Percentiles rank a stretch among this genome's conserved stretches.
Conservation (phyloP, 2,797 vertebrate genomes). For the Chloroceryle inda region DNA sequence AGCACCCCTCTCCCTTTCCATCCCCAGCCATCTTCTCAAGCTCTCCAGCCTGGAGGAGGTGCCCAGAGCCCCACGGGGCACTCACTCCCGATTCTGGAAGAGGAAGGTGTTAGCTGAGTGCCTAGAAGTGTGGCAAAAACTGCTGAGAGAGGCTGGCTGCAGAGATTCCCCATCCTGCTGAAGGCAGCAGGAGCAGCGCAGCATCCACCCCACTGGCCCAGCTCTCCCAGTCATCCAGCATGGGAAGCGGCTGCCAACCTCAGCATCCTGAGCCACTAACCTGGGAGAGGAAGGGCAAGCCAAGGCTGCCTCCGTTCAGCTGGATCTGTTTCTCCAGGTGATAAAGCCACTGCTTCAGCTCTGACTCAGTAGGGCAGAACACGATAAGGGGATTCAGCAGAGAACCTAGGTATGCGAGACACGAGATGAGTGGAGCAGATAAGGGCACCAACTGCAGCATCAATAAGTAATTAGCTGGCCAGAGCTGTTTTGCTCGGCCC, state of each 20-base stretch:
- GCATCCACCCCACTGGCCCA: not conserved
- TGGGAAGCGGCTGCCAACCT: accelerated
- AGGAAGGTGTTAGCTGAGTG: not conserved
- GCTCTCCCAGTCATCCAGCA: accelerated
- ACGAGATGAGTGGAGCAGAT: not conserved
- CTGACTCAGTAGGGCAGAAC: conserved; percentile 87
- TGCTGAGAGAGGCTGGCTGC: not conserved
- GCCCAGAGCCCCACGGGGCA: not conserved
- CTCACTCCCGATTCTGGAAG: not conserved
- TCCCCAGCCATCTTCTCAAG: not conserved
- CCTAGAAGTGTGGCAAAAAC: not conserved
- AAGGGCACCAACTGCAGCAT: not conserved
- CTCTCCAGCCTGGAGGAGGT: not conserved
- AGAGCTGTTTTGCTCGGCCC: not conserved
- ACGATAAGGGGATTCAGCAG: conserved; percentile 91
- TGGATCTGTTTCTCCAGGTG: conserved; percentile 93
- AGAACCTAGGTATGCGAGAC: conserved; percentile 81
- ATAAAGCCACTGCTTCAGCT: conserved; percentile 91
- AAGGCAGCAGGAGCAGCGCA: not conserved
- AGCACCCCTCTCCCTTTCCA: not conserved
- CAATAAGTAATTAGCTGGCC: not conserved
- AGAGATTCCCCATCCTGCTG: not conserved
- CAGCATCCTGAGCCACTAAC: conserved; percentile 30
- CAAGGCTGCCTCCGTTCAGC: conserved; percentile 82
- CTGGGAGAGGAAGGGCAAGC: conserved; percentile 64